Conservation (phyloP, 2,797 vertebrate genomes). For the Ctenopoma multispine region DNA sequence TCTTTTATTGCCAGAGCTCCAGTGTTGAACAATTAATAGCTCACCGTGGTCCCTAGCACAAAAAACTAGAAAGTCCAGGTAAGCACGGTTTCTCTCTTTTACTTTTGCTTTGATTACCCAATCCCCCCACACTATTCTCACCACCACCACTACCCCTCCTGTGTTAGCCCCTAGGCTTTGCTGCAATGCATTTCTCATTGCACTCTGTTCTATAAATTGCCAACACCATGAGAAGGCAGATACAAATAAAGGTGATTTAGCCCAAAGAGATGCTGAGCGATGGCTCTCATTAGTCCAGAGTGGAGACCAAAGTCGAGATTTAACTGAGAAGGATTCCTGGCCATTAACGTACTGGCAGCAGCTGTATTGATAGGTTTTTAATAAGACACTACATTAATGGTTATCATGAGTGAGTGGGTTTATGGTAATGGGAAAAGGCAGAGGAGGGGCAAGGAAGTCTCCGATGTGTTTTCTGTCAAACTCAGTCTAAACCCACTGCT, state of each 20-base stretch:
- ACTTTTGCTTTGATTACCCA: conserved; percentile 27
- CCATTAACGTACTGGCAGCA: conserved; percentile 86
- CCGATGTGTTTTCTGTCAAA: conserved; percentile 82
- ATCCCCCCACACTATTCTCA: neutral
- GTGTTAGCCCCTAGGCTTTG: conserved; percentile 61
- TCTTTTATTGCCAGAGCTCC: conserved; percentile 75
- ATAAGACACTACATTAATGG: conserved; percentile 88
- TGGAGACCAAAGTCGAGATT: conserved; percentile 86
- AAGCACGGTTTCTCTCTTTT: conserved; percentile 45
- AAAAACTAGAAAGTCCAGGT: conserved; percentile 69
- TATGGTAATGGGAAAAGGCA: conserved; percentile 86
- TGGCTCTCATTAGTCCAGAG: conserved; percentile 88
- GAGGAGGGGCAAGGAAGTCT: conserved; percentile 79
- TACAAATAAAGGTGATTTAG: conserved; percentile 91
- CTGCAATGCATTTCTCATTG: conserved; percentile 79
- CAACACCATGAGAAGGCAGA: conserved; percentile 81
- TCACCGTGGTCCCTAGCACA: conserved; percentile 63
- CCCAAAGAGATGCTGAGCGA: conserved; percentile 89
- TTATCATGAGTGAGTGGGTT: conserved; percentile 89
- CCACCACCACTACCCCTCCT: conserved; percentile 28
- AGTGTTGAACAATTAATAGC: conserved; percentile 82
- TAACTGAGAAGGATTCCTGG: conserved; percentile 88
- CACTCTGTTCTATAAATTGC: conserved; percentile 84
- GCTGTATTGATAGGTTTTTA: conserved; percentile 90
- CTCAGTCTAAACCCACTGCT: conserved; percentile 38